A percentile compares a stretch with the other conserved stretches of the same genome.
These are phyloP conservation scores for Bucorvus abyssinicus DNA, from an alignment of 2,797 vertebrate genomes.

Conservation along the genomic window DNA sequence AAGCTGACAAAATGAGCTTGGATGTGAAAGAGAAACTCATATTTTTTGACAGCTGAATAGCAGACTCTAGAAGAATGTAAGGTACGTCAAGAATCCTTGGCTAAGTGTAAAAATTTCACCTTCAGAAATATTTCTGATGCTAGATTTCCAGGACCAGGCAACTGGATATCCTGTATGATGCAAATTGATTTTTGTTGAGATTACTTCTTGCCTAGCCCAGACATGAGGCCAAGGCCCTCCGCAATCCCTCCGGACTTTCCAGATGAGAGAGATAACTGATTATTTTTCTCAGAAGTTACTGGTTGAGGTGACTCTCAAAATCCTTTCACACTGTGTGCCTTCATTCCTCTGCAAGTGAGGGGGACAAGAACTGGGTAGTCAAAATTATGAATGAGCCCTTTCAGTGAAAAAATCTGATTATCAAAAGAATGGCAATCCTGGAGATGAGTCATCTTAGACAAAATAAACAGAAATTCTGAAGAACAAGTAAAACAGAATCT, in stretches of 20 bases:
- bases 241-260: not conserved
- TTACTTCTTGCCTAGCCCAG: not conserved
- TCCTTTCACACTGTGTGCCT: not conserved
- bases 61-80: constrained; percentile 1
- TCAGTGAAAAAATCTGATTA: not conserved
- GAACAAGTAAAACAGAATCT: not conserved
- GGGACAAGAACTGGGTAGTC: not conserved
- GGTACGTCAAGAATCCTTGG: not conserved
- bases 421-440: not conserved
- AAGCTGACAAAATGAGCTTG: constrained; percentile 14
- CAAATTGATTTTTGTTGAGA: not conserved
- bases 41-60: constrained; percentile 31
- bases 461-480: not conserved
- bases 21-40: not conserved
- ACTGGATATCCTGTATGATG: not conserved
- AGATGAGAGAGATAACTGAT: not conserved
- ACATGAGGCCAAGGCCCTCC: not conserved
- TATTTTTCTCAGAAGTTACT: not conserved
- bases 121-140: not conserved
- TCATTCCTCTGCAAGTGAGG: not conserved
- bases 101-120: not conserved
- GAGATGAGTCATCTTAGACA: not conserved
- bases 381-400: not conserved
- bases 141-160: not conserved
- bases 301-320: not conserved